Evolutionary conservation across 1,140 invertebrate genomes (phyloP).

Genomic region (Neomicropteryx cornuta): DNA sequence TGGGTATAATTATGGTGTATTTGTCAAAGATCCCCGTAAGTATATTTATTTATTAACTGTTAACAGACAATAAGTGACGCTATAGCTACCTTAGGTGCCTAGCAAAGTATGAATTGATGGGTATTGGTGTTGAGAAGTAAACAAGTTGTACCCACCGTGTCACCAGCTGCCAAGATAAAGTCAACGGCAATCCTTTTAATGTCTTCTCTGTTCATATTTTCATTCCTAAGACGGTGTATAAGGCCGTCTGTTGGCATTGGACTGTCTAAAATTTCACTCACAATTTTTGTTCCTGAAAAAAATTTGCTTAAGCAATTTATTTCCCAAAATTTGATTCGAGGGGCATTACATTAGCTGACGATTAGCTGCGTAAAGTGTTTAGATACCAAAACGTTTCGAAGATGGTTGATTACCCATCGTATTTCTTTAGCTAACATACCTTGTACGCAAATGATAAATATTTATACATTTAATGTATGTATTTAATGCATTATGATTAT

Average conservation of each 20-base stretch:
- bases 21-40: too few relatives aligned
- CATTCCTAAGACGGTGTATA: slow-evolving; percentile 44
- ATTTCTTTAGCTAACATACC: slow-evolving; percentile 1
- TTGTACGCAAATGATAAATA: slow-evolving; percentile 8
- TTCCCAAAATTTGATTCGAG: background rate
- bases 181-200: slow-evolving; percentile 66
- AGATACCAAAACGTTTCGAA: too few relatives aligned
- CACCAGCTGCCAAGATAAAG: slow-evolving; percentile 79
- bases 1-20: too few relatives aligned
- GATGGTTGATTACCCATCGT: background rate
- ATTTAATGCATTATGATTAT: too few relatives aligned
- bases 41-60: slow-evolving; percentile 1
- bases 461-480: slow-evolving; percentile 6
- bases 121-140: too few relatives aligned
- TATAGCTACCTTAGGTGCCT: background rate
- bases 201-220: slow-evolving; percentile 45
- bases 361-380: too few relatives aligned
- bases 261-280: slow-evolving; percentile 27
- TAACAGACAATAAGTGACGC: background rate
- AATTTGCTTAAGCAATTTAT: slow-evolving; percentile 1
- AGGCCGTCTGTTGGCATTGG: slow-evolving; percentile 41
- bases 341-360: too few relatives aligned
- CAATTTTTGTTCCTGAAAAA: slow-evolving; percentile 36
- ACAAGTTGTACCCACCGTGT: slow-evolving; percentile 77
- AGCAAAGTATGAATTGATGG: slow-evolving; percentile 4